phyloP scores from a whole-genome alignment of 37 sponge, comb jelly and placozoan genomes.

The Axinella damicornis region DNA sequence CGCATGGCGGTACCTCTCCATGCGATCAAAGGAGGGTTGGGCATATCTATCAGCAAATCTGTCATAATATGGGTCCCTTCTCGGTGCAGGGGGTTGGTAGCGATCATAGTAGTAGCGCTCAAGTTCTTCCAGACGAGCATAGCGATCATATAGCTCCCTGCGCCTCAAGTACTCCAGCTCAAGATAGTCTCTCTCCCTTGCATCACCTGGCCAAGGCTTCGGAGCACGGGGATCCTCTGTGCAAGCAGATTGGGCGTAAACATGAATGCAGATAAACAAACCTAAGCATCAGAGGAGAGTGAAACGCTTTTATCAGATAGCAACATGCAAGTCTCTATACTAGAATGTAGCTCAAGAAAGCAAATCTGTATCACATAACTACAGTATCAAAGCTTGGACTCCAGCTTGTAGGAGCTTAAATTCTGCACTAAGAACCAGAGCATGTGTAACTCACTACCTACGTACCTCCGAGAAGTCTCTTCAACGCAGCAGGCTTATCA shows the following conservation, averaged over 20 bases:
- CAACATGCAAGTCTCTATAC: too few relatives aligned
- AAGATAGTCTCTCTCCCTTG: slow-evolving; percentile 2
- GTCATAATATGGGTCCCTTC: slow-evolving; percentile 1
- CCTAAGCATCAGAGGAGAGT: too few relatives aligned
- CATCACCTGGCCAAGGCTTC: too few relatives aligned
- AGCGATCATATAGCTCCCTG: slow-evolving; percentile 21
- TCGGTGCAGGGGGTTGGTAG: slow-evolving; percentile 7
- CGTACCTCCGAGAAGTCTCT: slow-evolving; percentile 42
- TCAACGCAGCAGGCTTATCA: slow-evolving; percentile 53
- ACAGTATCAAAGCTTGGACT: too few relatives aligned
- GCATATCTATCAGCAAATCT: neutral
- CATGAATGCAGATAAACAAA: too few relatives aligned
- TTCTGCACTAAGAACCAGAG: too few relatives aligned
- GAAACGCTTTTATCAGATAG: too few relatives aligned
- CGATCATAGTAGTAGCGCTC: slow-evolving; percentile 37
- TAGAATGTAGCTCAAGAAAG: too few relatives aligned
- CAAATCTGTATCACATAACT: too few relatives aligned
- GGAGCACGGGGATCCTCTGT: too few relatives aligned
- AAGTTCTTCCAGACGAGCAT: slow-evolving; percentile 27
- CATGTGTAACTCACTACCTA: neutral
- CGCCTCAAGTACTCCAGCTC: slow-evolving; percentile 23
- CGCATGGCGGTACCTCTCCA: neutral
- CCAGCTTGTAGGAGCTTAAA: too few relatives aligned
- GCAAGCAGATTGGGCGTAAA: too few relatives aligned
- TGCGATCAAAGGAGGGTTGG: neutral